Evolutionary conservation across 53 echinoderm and acorn worm genomes (phyloP), one percentile per base, ranked within the genome.

Genomic region (Echinarachnius parma): DNA sequence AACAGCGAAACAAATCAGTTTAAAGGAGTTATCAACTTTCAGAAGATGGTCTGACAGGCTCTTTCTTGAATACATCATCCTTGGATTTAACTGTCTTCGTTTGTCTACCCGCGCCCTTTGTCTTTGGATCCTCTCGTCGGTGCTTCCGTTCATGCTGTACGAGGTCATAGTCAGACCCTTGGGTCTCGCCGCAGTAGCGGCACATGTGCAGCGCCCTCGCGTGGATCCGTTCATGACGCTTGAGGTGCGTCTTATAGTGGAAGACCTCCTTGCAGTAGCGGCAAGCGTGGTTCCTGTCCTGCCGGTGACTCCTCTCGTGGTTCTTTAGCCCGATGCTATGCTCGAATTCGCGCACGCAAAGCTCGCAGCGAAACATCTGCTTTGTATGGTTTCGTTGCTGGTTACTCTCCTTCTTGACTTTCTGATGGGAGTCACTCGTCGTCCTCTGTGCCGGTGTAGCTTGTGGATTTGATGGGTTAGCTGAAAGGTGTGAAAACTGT

Each of bases 81-180:
- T n/a, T n/a, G n/a, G n/a, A n/a, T n/a, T n/a, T n/a, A n/a, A n/a
- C n/a, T n/a, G n/a, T n/a, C n/a, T n/a, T n/a, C n/a, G n/a, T n/a
- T n/a, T n/a, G n/a, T n/a, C n/a, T n/a, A n/a, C n/a, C n/a, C n/a
- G n/a, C n/a, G n/a, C n/a, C n/a, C n/a, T n/a, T n/a, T n/a, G n/a
- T n/a, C n/a, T n/a, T n/a, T n/a, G n/a, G n/a, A n/a, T n/a, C n/a
- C n/a, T 71, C 60, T 35, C 75, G 70, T 52, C 89, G 70, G 35
- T 93, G 93, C 34, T 80, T 56, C 60, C 90, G 89, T 45, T 93
- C 93, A 71, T 93, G 93, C 48, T 93, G 93, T 10, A 89, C 93
- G 30, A 93, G 48, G 42, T 79, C 93, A 26, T 93, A 93, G 63
- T 93, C 93, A 23, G 66, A 89, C 5, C 80, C 83, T 62, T 81